Evolutionary conservation across 2,888 invertebrate species (phyloP), one percentile per base, ranked within the genome.

Genomic region (Callyntrura sp.): DNA sequence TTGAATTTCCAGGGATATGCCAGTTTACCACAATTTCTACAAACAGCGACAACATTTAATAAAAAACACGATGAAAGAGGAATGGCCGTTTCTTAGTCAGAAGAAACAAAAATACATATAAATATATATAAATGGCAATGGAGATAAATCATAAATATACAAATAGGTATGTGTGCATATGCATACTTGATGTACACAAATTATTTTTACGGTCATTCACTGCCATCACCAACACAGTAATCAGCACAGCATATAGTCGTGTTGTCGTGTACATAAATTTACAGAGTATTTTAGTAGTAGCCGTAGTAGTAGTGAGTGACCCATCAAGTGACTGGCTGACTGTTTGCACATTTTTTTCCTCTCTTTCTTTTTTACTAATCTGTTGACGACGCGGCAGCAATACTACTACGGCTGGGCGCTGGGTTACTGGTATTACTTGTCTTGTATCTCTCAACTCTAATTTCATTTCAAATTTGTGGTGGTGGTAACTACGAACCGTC

Each of bases 201-300:
- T 35, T 55, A 12, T 48, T 65, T 25, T 86, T 86, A 86, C 79
- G 86, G 86, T 86, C 86, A 86, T 86, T 86, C 79, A 81, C 86
- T 86, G 86, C 23, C 35, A 6, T 35, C 35, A 35, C 35, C 35
- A 35, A 6, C 35, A 35, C 35, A 35, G 35, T 6, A 35, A 6
- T 35, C 43, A 55, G 28, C 28, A 55, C n/a, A n/a, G 5, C 14
- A 14, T 62, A 28, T 25, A 62, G 1, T 9, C 48, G 8, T 23
- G 14, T 25, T 25, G 1, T 9, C 48, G 8, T 23, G 14, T 11
- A 23, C 35, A 51, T 35, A 35, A 35, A 35, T 35, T 4, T 20
- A 48, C 23, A 76, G 4, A 43, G 11, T 35, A 28, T 17, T 45
- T 12, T 70, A 25, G 28, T 17, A 28, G 14, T 78, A 55, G n/a